phyloP scores from a whole-genome alignment of 2,797 vertebrate species.

The Rhinella marina region DNA sequence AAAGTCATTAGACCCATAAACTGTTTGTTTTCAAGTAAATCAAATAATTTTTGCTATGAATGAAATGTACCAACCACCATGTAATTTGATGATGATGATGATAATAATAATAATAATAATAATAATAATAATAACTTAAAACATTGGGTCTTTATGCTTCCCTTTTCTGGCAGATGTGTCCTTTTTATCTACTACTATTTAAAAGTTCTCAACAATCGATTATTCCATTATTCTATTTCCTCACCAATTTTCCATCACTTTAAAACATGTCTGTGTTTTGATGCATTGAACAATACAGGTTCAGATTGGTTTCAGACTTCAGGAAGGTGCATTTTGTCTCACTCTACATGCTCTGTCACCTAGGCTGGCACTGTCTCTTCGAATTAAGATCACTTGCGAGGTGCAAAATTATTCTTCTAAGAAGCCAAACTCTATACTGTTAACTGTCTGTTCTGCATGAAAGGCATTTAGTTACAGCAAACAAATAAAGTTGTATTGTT shows the following conservation, averaged over 20 bases:
- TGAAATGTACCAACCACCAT: neutral
- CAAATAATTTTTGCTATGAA: neutral
- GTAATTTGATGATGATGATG: neutral
- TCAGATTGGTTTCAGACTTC: neutral
- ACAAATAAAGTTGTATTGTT: conserved; percentile 43
- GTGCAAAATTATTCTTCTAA: conserved; percentile 39
- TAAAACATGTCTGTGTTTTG: conserved; percentile 23
- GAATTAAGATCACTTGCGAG: conserved; percentile 36
- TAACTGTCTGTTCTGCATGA: conserved; percentile 42
- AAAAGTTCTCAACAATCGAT: neutral
- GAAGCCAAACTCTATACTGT: conserved; percentile 34
- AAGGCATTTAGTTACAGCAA: conserved; percentile 32
- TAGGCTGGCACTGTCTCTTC: conserved; percentile 27
- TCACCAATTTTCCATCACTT: conserved; percentile 24
- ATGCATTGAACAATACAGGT: neutral
- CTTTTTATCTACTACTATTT: neutral
- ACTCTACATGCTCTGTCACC: conserved; percentile 23
- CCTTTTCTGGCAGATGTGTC: neutral
- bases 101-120: neutral
- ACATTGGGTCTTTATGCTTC: neutral
- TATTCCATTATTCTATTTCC: conserved; percentile 13
- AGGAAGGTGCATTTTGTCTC: conserved; percentile 34
- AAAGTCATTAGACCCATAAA: neutral
- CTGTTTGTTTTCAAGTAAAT: neutral
- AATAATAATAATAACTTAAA: neutral